Conservation (phyloP, 2,888 invertebrate genomes). For the Melieria omissa region DNA sequence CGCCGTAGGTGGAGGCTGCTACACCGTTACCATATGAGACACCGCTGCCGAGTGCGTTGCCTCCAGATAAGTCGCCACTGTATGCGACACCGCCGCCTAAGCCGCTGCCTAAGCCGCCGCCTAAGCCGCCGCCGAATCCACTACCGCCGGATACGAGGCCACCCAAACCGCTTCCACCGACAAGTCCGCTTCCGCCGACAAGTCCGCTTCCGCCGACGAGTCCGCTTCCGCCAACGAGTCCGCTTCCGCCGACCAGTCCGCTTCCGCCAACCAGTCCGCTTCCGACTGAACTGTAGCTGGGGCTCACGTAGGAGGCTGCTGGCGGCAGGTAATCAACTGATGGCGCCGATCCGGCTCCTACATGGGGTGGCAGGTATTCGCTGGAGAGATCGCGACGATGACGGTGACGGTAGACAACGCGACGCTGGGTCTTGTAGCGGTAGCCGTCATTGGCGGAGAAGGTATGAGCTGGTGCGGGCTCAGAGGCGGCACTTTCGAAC, state of each 20-base stretch:
- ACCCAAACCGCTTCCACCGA: background rate
- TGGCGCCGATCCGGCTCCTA: conserved; percentile 32
- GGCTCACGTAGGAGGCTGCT: conserved; percentile 26
- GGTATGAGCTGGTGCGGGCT: conserved; percentile 53
- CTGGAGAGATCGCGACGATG: conserved; percentile 59
- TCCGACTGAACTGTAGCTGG: conserved; percentile 19
- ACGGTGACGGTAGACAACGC: conserved; percentile 51
- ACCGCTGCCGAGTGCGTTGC: too few relatives aligned
- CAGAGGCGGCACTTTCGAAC: conserved; percentile 43
- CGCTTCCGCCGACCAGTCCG: background rate
- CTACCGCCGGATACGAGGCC: background rate
- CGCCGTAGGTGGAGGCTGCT: conserved; percentile 14
- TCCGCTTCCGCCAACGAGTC: background rate
- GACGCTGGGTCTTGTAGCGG: conserved; percentile 59
- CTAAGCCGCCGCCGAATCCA: conserved; percentile 16
- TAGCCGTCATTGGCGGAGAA: conserved; percentile 60
- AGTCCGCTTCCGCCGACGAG: conserved; percentile 2
- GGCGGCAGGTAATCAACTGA: conserved; percentile 45
- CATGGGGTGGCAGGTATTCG: conserved; percentile 57
- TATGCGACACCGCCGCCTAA: conserved; percentile 13
- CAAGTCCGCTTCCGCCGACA: background rate
- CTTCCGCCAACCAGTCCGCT: conserved; percentile 17
- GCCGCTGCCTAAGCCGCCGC: conserved; percentile 7
- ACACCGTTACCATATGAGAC: background rate
- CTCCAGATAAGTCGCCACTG: too few relatives aligned